Conservation (phyloP, 2,797 vertebrate species). For the Platyrinchus mystaceus region DNA sequence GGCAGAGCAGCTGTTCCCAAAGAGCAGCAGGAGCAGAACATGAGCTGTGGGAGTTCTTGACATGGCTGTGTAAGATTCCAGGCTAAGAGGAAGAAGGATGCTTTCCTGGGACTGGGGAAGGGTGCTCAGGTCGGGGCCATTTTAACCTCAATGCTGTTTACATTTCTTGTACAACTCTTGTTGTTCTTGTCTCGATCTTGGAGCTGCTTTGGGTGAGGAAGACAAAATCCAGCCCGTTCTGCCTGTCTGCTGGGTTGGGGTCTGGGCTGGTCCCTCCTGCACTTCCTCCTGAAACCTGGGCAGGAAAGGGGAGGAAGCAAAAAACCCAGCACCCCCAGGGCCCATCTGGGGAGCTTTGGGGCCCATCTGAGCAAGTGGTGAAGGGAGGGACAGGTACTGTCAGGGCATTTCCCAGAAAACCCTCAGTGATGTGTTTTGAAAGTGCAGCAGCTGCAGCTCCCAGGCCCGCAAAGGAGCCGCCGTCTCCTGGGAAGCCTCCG, state of each 20-base stretch:
- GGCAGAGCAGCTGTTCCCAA: background rate
- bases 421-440: background rate
- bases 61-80: background rate
- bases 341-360: accelerated
- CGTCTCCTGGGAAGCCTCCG: background rate
- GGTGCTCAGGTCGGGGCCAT: background rate
- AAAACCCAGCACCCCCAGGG: accelerated
- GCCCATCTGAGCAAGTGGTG: accelerated
- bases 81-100: background rate
- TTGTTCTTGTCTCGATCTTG: background rate
- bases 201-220: background rate
- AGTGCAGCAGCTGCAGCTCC: background rate
- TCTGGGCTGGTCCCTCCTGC: background rate
- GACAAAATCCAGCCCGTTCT: background rate
- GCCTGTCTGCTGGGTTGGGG: accelerated
- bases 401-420: background rate
- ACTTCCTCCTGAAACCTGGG: accelerated
- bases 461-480: background rate
- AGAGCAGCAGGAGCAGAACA: background rate
- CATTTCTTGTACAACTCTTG: background rate
- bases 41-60: background rate
- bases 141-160: background rate
- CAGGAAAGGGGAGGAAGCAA: no score
- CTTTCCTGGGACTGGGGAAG: background rate
- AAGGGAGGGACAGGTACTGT: background rate